These are phyloP conservation scores for Akabosia matsudoensis DNA, from an alignment of 1,140 invertebrate species.

Conservation along the genomic window DNA sequence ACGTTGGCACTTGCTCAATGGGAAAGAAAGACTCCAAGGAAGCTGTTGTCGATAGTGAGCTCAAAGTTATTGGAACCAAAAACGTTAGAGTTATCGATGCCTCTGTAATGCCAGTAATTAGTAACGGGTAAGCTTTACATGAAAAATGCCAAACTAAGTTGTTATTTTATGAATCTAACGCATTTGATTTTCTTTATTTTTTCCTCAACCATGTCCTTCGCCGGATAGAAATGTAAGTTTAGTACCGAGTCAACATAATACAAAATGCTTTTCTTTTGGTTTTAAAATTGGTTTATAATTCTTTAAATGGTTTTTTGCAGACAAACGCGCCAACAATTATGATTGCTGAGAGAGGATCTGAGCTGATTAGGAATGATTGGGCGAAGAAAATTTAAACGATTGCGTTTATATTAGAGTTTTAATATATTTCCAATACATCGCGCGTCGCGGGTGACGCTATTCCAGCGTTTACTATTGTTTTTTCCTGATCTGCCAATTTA, in stretches of 20 bases:
- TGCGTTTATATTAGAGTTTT: neutral
- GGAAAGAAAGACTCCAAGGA: slow-evolving; percentile 63
- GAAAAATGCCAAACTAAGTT: slow-evolving; percentile 39
- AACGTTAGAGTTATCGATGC: slow-evolving; percentile 58
- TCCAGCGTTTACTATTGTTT: neutral
- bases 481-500: slow-evolving; percentile 19
- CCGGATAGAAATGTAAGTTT: neutral
- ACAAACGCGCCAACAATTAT: slow-evolving; percentile 29
- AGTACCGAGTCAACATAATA: neutral
- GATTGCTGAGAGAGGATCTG: slow-evolving; percentile 8
- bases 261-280: too few relatives aligned
- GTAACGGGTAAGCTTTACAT: slow-evolving; percentile 49
- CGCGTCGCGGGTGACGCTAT: too few relatives aligned
- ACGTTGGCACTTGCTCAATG: slow-evolving; percentile 64
- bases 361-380: slow-evolving; percentile 15
- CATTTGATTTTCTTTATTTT: neutral
- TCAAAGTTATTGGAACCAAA: slow-evolving; percentile 54
- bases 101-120: slow-evolving; percentile 58
- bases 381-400: neutral
- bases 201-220: neutral
- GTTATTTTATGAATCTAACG: neutral
- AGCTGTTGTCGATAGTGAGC: slow-evolving; percentile 56
- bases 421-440: too few relatives aligned
- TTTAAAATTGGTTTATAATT: slow-evolving; percentile 54
- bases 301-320: slow-evolving; percentile 58